phyloP scores from a whole-genome alignment of 2,888 invertebrate species.

The Luperina testacea region DNA sequence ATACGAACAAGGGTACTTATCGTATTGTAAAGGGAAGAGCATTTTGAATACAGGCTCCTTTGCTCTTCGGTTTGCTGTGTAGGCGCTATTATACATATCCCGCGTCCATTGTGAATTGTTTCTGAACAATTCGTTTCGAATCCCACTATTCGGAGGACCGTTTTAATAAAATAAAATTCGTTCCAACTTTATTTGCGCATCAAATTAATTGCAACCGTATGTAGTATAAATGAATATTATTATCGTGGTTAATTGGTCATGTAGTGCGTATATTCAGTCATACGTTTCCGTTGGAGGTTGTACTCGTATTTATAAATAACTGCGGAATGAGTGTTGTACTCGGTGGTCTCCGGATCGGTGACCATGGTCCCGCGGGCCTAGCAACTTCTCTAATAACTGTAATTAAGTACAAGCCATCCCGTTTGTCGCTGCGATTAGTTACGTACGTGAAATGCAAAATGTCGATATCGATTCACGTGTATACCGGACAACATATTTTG shows the following conservation, averaged over 20 bases:
- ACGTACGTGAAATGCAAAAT: slow-evolving; percentile 42
- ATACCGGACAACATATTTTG: not conserved
- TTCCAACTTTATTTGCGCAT: slow-evolving; percentile 56
- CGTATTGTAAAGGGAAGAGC: slow-evolving; percentile 69
- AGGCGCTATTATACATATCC: slow-evolving; percentile 77
- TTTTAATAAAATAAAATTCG: slow-evolving; percentile 59
- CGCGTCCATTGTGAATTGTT: slow-evolving; percentile 76
- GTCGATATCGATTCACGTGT: slow-evolving; percentile 58
- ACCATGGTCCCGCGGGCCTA: slow-evolving; percentile 77
- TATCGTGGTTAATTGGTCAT: slow-evolving; percentile 71
- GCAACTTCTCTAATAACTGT: slow-evolving; percentile 85
- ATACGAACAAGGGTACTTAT: slow-evolving; percentile 75
- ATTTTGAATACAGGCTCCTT: slow-evolving; percentile 70
- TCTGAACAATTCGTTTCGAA: slow-evolving; percentile 74
- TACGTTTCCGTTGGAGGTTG: slow-evolving; percentile 59
- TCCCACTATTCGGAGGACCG: slow-evolving; percentile 60
- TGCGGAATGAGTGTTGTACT: slow-evolving; percentile 73
- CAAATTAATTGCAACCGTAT: slow-evolving; percentile 58
- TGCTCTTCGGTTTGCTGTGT: slow-evolving; percentile 62
- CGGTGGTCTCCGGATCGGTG: slow-evolving; percentile 78
- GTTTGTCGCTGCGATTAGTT: slow-evolving; percentile 69
- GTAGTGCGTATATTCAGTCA: slow-evolving; percentile 69
- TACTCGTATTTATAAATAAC: slow-evolving; percentile 70
- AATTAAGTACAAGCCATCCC: slow-evolving; percentile 83
- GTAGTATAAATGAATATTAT: slow-evolving; percentile 53